A percentile compares a stretch with the other conserved stretches of the same genome.
Conservation (phyloP, 2,888 invertebrate species). For the Sepiola atlantica region DNA sequence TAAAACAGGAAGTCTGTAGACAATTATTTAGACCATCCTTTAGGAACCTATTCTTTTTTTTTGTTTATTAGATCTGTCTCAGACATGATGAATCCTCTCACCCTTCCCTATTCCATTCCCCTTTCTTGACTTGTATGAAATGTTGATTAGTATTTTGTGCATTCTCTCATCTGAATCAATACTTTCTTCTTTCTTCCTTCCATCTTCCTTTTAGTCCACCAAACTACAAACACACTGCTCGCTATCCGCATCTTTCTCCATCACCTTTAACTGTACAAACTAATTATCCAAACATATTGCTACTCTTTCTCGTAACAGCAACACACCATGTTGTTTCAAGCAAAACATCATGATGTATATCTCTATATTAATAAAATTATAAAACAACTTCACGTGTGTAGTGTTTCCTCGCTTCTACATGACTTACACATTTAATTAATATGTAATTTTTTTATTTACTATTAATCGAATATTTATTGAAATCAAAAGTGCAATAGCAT, state of each 20-base stretch:
- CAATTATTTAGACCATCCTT: no score
- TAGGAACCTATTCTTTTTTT: no score
- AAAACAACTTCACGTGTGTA: no score
- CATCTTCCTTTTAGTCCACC: background rate
- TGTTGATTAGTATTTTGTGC: slow-evolving; percentile 16
- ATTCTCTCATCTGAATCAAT: background rate
- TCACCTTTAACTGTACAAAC: background rate
- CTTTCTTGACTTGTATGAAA: background rate
- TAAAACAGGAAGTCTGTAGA: no score
- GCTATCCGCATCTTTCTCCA: background rate
- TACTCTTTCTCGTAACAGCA: background rate
- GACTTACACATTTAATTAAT: no score
- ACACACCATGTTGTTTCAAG: background rate
- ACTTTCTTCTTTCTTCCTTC: background rate
- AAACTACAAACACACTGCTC: background rate
- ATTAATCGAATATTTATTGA: no score
- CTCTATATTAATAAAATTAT: no score
- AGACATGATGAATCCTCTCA: background rate
- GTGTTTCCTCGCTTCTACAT: no score
- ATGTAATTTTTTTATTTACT: no score
- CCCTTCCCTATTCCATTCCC: background rate
- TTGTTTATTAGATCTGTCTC: background rate
- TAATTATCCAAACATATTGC: background rate
- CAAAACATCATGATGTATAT: no score
- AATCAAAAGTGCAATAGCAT: no score